Base-by-base conservation (phyloP, 2,888 invertebrate genomes). In the Minunthozetes semirufus region DNA sequence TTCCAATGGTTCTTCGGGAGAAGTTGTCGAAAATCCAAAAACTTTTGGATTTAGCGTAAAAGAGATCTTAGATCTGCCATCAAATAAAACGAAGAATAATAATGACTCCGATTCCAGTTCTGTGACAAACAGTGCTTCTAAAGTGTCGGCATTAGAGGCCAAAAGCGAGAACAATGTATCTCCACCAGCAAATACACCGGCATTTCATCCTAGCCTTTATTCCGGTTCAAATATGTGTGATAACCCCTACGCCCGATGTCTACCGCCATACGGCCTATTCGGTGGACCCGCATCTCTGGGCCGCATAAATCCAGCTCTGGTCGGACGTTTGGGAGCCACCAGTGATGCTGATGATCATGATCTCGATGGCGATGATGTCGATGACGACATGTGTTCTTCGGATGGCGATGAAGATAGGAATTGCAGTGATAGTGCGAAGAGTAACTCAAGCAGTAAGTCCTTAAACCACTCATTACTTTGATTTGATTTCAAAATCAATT, bases 61-160 rank as follows among this genome's bases (percentile, higher is more conserved):
- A 80, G 94, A 95, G 83, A 94, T 95, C 81, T 86, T 95, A 81
- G 94, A 95, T 80, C 86, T 95, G 80, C 93, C 93, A 81, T 91
- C 77, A 22, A 76, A 56, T 19, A 78, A 78, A 19, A 33, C 72
- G 15, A 50, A 48, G 13, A 11, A 1, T 29, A 50, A 25, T n/a
- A 22, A 25, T 11, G 29, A 33, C 48, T 19, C 29, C 25, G 48
- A n/a, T 29, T 42, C 48, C 22, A 29, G n/a, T 71, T 22, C 48
- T 19, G n/a, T 25, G 15, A 17, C 42, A 38, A 13, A 59, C 72
- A 70, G 56, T 46, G 9, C 72, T 76, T 13, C 76, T 73, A 3
- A 50, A 59, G 38, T 72, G 75, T 5, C 68, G 68, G 71, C 71
- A 75, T 9, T 66, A 72, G 66, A 77, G 76, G 19, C 38, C 63